A percentile compares a stretch with the other conserved stretches of the same genome.
Evolutionary conservation across 1,140 invertebrate species (phyloP).

Genomic region (Macrotrachela quadricornifera): DNA sequence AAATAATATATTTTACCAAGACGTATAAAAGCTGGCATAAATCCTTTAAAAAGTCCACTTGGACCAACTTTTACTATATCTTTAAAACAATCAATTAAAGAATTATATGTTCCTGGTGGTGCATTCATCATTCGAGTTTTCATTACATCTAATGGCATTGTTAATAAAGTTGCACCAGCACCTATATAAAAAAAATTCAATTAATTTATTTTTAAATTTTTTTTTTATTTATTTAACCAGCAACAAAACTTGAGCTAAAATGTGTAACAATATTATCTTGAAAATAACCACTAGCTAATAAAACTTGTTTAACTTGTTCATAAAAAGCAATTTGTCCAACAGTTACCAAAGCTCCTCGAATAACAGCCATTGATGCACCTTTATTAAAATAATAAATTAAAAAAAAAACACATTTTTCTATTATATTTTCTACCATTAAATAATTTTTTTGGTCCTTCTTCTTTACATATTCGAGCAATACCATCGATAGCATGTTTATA

Average conservation of each 20-base stretch:
- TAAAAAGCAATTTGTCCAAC: constrained; percentile 75
- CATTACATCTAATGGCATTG: constrained; percentile 47
- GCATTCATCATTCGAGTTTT: constrained; percentile 95
- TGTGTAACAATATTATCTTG: constrained; percentile 64
- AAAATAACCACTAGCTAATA: constrained; percentile 52
- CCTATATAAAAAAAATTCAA: too few species aligned
- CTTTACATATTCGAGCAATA: constrained; percentile 48
- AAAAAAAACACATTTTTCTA: too few species aligned
- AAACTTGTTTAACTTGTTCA: constrained; percentile 64
- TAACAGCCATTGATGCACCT: constrained; percentile 59
- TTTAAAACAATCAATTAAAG: constrained; percentile 46
- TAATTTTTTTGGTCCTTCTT: constrained; percentile 45
- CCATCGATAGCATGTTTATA: constrained; percentile 96
- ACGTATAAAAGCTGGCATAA: constrained; percentile 83
- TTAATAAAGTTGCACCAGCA: constrained; percentile 24
- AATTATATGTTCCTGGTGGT: constrained; percentile 63
- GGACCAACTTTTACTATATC: constrained; percentile 74
- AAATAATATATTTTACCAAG: constrained; percentile 28
- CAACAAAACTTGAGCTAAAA: constrained; percentile 62
- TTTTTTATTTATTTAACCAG: constrained; percentile 41
- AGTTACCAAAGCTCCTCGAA: constrained; percentile 74
- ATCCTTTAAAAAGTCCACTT: constrained; percentile 69
- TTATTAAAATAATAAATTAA: too few species aligned
- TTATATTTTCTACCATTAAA: constrained; percentile 30
- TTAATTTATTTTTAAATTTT: too few species aligned